Base-by-base conservation (phyloP, 2,888 invertebrate genomes). In the Apotomis turbidana region DNA sequence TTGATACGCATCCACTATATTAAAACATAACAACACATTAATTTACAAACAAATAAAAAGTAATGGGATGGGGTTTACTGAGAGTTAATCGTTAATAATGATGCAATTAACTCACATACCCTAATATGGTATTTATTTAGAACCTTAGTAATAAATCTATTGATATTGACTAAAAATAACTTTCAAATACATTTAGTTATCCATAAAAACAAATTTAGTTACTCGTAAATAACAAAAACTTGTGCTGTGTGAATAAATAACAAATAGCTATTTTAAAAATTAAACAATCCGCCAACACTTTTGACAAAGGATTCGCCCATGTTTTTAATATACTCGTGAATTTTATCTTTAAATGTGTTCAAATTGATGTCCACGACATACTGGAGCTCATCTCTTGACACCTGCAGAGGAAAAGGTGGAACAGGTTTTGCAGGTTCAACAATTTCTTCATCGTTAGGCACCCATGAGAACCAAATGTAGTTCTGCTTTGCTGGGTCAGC, bases 381-480 rank as follows among this genome's bases (percentile, higher is more conserved):
- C 70, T 85, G 76, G 27, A 86, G 70, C 73, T 85, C 85, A 0
- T 77, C 81, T 15, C 74, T 68, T 8, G 85, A 79, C 4, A 85
- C 78, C 75, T 79, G 76, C 66, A 87, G 74, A n/a, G 87, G 88
- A 73, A 83, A 88, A 3, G 73, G 46, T 0, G 82, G 80, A 8
- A 75, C 68, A 3, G 51, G 54, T n/a, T 70, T 72, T 12, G 76
- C 73, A 57, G 76, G 69, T 73, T 81, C 78, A 36, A 77, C 67
- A 10, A 76, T 70, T 51, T 78, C 73, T 73, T 83, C 84, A 41
- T 83, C 79, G 67, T 83, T 79, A 38, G 79, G 74, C 8, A 85
- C 64, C 85, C 85, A 87, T 5, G 85, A 80, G 6, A 75, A 76
- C 87, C 85, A 88, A 58, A 83, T 74, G 74, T 82, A 88, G 74